Conservation (phyloP, 2,888 invertebrate genomes). For the Philonicus albiceps region DNA sequence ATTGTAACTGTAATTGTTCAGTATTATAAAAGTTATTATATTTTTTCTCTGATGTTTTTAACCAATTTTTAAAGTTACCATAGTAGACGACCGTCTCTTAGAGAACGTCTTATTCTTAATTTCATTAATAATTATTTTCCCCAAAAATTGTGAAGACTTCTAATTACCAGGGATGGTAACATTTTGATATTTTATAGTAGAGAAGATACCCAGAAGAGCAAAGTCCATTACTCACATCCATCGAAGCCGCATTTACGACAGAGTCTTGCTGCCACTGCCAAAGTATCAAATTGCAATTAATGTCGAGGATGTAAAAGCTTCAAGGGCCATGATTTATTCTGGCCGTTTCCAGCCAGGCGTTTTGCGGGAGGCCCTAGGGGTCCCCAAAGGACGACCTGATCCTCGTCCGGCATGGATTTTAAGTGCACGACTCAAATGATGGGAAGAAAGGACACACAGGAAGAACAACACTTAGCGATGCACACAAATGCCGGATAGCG, state of each 20-base stretch:
- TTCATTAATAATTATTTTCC: background rate
- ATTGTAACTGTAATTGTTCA: too few species aligned
- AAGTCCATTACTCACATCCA: conserved; percentile 32
- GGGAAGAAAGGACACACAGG: conserved; percentile 32
- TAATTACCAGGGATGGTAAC: background rate
- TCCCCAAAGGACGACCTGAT: background rate
- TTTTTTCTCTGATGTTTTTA: background rate
- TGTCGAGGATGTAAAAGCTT: conserved; percentile 44
- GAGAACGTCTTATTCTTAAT: background rate
- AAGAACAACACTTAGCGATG: conserved; percentile 35
- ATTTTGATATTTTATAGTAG: conserved; percentile 3
- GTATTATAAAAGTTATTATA: too few species aligned
- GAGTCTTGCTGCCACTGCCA: conserved; percentile 1
- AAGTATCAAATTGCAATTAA: conserved; percentile 46
- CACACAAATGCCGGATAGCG: conserved; percentile 25
- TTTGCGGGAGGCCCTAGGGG: background rate
- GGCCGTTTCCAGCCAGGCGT: background rate
- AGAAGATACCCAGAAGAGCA: background rate
- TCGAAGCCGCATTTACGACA: conserved; percentile 25
- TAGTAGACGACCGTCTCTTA: background rate
- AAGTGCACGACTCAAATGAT: conserved; percentile 31
- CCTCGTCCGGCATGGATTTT: background rate
- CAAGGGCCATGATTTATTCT: conserved; percentile 41
- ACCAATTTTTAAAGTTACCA: background rate
- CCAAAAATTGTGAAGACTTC: background rate